These are phyloP conservation scores for Tetrao urogallus DNA, from an alignment of 2,113 vertebrate genomes.

Conservation along the genomic window DNA sequence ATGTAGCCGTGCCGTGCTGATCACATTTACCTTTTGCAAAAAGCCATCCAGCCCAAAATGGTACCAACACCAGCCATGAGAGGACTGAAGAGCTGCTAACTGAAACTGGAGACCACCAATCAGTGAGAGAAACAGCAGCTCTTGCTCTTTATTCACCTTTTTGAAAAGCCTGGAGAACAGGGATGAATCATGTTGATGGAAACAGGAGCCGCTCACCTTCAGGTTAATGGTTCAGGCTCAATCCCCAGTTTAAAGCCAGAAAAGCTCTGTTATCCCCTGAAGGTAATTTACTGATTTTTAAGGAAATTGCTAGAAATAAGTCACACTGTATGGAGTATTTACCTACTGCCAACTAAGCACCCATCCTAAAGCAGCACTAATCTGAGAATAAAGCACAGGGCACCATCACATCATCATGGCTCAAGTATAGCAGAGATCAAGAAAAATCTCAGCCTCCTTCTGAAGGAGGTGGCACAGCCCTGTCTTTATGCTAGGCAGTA, in stretches of 20 bases:
- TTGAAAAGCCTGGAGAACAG: not conserved
- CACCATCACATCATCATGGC: not conserved
- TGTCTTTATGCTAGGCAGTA: not conserved
- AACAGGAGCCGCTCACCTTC: not conserved
- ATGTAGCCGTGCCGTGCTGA: not conserved
- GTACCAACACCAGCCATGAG: fast-evolving
- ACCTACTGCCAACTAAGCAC: not conserved
- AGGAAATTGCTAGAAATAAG: not conserved
- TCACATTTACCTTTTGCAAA: not conserved
- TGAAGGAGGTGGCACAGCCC: not conserved
- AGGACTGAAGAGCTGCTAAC: not conserved
- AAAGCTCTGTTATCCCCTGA: not conserved
- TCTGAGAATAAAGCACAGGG: not conserved
- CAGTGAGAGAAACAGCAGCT: not conserved
- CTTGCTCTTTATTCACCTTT: not conserved
- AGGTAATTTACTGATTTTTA: not conserved
- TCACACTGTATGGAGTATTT: not conserved
- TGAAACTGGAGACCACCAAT: not conserved
- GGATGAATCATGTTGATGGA: not conserved
- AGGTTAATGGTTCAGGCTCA: not conserved
- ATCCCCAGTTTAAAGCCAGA: not conserved
- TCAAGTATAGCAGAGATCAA: not conserved
- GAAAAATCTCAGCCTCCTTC: not conserved
- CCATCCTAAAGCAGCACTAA: not conserved
- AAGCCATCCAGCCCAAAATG: not conserved